Conservation (phyloP, 2,888 invertebrate genomes). For the Orgyia antiqua region DNA sequence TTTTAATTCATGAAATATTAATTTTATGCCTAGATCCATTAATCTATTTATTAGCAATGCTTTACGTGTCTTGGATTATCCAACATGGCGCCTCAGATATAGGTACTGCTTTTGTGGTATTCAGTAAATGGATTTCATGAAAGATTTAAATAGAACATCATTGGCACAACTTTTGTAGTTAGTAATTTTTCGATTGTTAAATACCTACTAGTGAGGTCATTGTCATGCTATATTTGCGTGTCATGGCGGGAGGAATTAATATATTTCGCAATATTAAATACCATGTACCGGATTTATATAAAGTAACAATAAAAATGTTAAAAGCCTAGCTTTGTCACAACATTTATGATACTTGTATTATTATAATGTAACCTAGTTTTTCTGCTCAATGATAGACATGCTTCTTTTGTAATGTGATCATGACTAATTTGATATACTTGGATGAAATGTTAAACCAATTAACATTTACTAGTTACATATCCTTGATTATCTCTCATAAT, state of each 20-base stretch:
- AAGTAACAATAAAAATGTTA: no score
- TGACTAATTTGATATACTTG: no score
- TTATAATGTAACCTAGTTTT: no score
- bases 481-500: no score
- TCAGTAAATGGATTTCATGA: constrained; percentile 46
- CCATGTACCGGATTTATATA: constrained; percentile 10
- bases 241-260: constrained; percentile 53
- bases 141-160: constrained; percentile 15
- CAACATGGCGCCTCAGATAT: constrained; percentile 75
- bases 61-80: constrained; percentile 72
- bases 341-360: no score
- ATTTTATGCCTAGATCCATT: constrained; percentile 18
- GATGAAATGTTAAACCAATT: no score
- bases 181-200: constrained; percentile 48
- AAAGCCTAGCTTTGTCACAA: no score
- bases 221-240: constrained; percentile 58
- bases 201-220: constrained; percentile 49
- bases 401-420: no score
- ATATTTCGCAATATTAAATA: constrained; percentile 31
- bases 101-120: constrained; percentile 52
- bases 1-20: constrained; percentile 36
- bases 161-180: constrained; percentile 16
- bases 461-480: no score
- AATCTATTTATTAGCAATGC: constrained; percentile 36
- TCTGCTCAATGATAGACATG: no score